Conservation (phyloP, 2,888 invertebrate genomes). For the Chrysolina haemoptera region DNA sequence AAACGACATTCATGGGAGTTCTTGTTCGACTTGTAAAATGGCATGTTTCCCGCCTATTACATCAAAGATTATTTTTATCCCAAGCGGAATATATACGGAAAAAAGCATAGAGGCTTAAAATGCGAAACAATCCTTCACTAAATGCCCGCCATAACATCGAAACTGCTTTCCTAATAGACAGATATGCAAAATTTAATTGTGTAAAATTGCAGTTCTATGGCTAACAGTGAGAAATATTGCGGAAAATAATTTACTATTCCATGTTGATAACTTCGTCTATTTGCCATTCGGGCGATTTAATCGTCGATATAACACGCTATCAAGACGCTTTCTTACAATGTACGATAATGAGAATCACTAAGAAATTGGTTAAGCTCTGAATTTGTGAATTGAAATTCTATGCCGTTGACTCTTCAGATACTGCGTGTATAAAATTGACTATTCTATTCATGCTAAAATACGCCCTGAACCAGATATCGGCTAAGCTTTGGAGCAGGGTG, state of each 20-base stretch:
- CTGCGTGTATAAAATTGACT: no score
- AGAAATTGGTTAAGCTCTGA: no score
- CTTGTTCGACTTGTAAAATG: conserved; percentile 57
- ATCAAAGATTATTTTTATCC: conserved; percentile 66
- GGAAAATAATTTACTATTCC: conserved; percentile 58
- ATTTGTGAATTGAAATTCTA: no score
- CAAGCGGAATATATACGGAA: conserved; percentile 61
- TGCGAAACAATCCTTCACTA: conserved; percentile 46
- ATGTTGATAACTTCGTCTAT: conserved; percentile 50
- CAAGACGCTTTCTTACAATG: conserved; percentile 24
- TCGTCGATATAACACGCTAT: conserved; percentile 43
- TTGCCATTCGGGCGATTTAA: conserved; percentile 49
- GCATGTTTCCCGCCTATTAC: conserved; percentile 66
- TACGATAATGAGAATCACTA: background rate
- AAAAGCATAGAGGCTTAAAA: conserved; percentile 55
- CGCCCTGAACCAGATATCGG: no score
- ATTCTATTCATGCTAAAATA: no score
- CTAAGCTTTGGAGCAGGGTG: no score
- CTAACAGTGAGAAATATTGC: conserved; percentile 59
- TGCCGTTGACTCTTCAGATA: no score
- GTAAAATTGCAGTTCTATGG: conserved; percentile 50
- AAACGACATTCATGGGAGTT: conserved; percentile 1
- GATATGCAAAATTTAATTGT: conserved; percentile 57
- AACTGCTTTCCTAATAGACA: conserved; percentile 59
- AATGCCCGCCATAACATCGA: conserved; percentile 41